Evolutionary conservation across 2,888 invertebrate genomes (phyloP), one percentile per base, ranked within the genome.

Genomic region (Phalangium opilio): DNA sequence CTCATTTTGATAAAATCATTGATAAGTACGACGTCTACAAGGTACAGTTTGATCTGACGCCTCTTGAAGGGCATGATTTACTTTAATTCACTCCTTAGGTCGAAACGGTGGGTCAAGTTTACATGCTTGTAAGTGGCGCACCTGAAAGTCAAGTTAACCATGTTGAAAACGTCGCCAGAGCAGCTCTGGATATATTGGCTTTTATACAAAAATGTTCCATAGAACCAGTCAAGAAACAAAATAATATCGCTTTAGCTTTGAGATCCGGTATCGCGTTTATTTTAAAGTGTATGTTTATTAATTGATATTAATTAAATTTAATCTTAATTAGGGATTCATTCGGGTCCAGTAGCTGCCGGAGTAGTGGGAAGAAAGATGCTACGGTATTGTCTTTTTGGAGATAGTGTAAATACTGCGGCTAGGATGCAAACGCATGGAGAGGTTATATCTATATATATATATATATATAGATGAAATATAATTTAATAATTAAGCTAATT

Each of bases 91-190:
- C n/a, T n/a, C n/a, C 59, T 36, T 61, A 84, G 85, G 89, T 90
- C 49, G 90, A 90, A 70, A 90, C 90, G 0, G 84, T 90, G 1
- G 90, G 89, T n/a, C 81, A 79, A 64, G 77, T 79, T 43, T 90
- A 90, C 65, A 89, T 90, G 89, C 78, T 84, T 33, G 89, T 86
- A 4, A 83, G 86, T 41, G 90, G 90, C 0, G 82, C 83, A 1
- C 89, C 89, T 0, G 84, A 87, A 61, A 69, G 75, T 39, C 75
- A 76, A 2, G 66, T 75, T 14, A 59, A 65, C 45, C 87, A 90
- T 64, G 83, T 85, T 0, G 73, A 75, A 50, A 76, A 81, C 53
- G 78, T 84, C 12, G 81, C 83, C 2, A 79, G 81, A 59, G 76
- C 86, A 3, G 80, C 85, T 0, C 67, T 89, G 12, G 78, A 81